Base-by-base conservation (phyloP, 2,113 vertebrate species). In the Felis chaus region DNA sequence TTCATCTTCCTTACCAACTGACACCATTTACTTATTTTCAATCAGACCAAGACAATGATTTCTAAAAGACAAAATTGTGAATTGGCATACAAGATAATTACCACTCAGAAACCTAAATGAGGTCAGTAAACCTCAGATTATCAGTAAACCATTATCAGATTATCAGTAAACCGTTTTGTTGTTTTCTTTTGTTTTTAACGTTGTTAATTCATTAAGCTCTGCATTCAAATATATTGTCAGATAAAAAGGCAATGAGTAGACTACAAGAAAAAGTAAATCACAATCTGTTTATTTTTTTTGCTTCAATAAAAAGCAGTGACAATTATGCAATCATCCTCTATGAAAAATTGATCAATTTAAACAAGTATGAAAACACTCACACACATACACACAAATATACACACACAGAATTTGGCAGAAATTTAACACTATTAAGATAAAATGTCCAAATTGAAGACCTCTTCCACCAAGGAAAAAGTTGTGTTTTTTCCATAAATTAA, bases 221-320 rank as follows among this genome's bases (percentile, higher is more conserved):
- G 0, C 15, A 80, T 80, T 97, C 73, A 80, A 73, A 98, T 74
- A 91, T 21, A 36, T 5, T 89, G 5, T 65, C 39, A 92, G 61
- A 69, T 90, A 63, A 33, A 97, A 12, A 97, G 33, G 9, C 48
- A 74, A 25, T 79, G 89, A 97, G 87, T 95, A 29, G 71, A 45
- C 48, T 97, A 87, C 39, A 87, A 92, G 63, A 19, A 19, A 74
- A 61, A 91, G 27, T 13, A 88, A 97, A 80, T 90, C 16, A 48
- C 21, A 83, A 7, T 41, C 0, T 66, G 2, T 53, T 95, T 93
- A 86, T 1, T 7, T 9, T 50, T 25, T 48, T 95, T 78, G 3
- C 3, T 92, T 94, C 97, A 95, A 94, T 93, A 81, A 86, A 92
- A 85, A 71, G 1, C 1, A 89, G 29, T 9, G 4, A 57, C 73